phyloP scores from a whole-genome alignment of 2,888 invertebrate species.

The Dexiosoma caninum region DNA sequence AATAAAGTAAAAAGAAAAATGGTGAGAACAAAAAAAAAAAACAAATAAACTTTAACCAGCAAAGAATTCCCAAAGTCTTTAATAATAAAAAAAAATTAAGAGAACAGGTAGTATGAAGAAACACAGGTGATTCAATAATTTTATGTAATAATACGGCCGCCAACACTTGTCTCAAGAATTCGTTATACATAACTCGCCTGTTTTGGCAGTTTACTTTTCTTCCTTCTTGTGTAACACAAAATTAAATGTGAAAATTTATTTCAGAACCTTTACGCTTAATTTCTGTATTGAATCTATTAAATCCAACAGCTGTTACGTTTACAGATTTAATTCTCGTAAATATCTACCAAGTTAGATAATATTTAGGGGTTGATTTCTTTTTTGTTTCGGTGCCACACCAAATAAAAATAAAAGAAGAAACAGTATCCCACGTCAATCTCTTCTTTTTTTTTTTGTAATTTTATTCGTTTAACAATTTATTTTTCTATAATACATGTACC shows the following conservation, averaged over 20 bases:
- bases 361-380: constrained; percentile 9
- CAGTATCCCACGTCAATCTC: not conserved
- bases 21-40: not conserved
- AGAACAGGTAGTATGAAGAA: constrained; percentile 29
- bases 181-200: not conserved
- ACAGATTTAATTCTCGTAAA: not conserved
- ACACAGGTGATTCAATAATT: constrained; percentile 18
- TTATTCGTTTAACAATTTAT: constrained; percentile 1
- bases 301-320: constrained; percentile 32
- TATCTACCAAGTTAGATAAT: not conserved
- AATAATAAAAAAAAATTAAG: not conserved
- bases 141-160: not conserved
- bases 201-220: not conserved
- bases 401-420: not conserved
- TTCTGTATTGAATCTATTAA: not conserved
- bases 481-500: constrained; percentile 17
- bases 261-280: constrained; percentile 25
- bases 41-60: not conserved
- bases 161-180: constrained; percentile 5
- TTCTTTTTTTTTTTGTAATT: not conserved
- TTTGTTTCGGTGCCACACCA: not conserved
- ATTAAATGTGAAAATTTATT: constrained; percentile 5
- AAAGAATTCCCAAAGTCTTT: not conserved
- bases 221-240: not conserved
- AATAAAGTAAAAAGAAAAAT: too few species aligned